Evolutionary conservation across 1,140 invertebrate species (phyloP), one percentile per base, ranked within the genome.

Genomic region (Drosophila trapezifrons): DNA sequence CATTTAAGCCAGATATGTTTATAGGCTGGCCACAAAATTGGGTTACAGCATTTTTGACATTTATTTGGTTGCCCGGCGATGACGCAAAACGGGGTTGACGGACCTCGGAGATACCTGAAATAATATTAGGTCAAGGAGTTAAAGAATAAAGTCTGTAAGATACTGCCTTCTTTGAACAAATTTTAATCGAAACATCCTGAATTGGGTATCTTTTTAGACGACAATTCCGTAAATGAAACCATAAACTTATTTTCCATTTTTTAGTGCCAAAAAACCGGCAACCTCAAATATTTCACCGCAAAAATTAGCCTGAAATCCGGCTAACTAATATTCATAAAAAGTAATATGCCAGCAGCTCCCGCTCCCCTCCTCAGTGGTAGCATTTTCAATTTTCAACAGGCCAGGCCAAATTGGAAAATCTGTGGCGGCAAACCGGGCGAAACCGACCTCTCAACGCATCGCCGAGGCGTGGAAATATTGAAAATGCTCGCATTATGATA

Each of bases 401-500:
- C 64, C 70, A 45, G 40, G 45, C 64, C 58, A 52, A 70, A 82
- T 75, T 70, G 76, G 55, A 65, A 82, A 83, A 71, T 60, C 72
- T 54, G 60, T 65, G 62, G 17, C 66, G 25, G 40, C 32, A 67
- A 70, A 54, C 65, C 46, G 32, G 65, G 46, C 51, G 38, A 46
- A 42, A 27, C 43, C 40, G 37, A 56, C 40, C 49, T 55, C 15
- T 57, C 38, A 52, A 35, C 51, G 64, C 25, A 52, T 32, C 40
- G 55, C 58, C 45, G 63, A 49, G 55, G 62, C 73, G 74, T 84
- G 77, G 69, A 63, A 75, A 89, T 80, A 80, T 89, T 89, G 80
- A 80, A 89, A 84, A 89, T 78, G 85, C 51, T 82, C 69, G 64
- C 74, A 89, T 89, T 89, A 89, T 89, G 84, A 77, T 89, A 89